phyloP scores from a whole-genome alignment of 2,113 vertebrate species.

The Rhinichthys klamathensis region DNA sequence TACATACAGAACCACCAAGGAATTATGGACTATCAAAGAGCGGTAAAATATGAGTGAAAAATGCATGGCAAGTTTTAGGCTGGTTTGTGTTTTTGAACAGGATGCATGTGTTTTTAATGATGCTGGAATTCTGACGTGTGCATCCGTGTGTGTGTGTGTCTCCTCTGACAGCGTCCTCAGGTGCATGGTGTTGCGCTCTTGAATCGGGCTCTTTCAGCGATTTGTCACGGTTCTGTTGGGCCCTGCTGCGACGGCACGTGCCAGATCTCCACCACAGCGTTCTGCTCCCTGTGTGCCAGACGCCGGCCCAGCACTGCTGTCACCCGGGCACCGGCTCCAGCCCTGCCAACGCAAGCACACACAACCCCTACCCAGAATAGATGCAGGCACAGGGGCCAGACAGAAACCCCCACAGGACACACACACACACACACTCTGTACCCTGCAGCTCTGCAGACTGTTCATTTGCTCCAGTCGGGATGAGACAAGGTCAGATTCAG shows the following conservation, averaged over 20 bases:
- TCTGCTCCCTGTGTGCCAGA: constrained; percentile 80
- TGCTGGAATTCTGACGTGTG: constrained; percentile 25
- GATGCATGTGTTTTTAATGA: neutral
- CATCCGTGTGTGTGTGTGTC: constrained; percentile 28
- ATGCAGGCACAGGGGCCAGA: constrained; percentile 80
- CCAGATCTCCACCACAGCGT: constrained; percentile 78
- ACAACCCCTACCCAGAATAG: constrained; percentile 74
- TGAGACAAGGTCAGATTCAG: constrained; percentile 34
- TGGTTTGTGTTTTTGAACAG: neutral
- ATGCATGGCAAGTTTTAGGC: neutral
- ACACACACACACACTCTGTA: constrained; percentile 35
- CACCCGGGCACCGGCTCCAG: constrained; percentile 60
- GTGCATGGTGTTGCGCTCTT: constrained; percentile 78
- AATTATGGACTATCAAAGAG: neutral
- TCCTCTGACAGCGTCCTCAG: constrained; percentile 74
- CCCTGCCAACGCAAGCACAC: constrained; percentile 44
- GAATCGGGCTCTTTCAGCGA: constrained; percentile 82
- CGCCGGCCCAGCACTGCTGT: constrained; percentile 80
- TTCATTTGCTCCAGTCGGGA: constrained; percentile 43
- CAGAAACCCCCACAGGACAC: constrained; percentile 51
- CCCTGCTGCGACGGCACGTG: constrained; percentile 86
- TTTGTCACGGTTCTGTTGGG: constrained; percentile 82
- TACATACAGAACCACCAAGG: neutral
- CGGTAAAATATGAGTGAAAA: neutral
- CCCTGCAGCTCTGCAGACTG: constrained; percentile 29